Conservation (phyloP, 2,888 invertebrate species). For the Cantharis lateralis region DNA sequence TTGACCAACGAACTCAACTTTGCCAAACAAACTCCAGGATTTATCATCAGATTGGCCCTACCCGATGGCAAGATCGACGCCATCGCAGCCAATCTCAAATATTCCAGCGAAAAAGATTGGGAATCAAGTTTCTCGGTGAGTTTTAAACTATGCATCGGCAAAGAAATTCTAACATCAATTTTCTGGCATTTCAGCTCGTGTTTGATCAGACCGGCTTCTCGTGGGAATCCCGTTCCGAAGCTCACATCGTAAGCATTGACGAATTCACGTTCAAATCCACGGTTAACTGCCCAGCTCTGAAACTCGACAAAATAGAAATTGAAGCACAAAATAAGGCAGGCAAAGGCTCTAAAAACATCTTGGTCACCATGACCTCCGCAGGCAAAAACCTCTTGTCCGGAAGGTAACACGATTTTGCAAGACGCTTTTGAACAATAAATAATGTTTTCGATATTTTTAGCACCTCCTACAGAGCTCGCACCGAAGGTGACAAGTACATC, state of each 20-base stretch:
- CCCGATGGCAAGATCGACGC: slow-evolving; percentile 58
- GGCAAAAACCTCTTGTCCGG: slow-evolving; percentile 72
- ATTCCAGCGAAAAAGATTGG: slow-evolving; percentile 63
- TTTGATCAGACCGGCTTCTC: slow-evolving; percentile 53
- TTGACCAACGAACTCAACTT: slow-evolving; percentile 60
- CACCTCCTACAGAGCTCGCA: slow-evolving; percentile 71
- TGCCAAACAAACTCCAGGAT: slow-evolving; percentile 60
- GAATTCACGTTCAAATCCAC: slow-evolving; percentile 66
- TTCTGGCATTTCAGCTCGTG: slow-evolving; percentile 13
- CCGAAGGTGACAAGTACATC: slow-evolving; percentile 71
- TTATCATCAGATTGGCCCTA: slow-evolving; percentile 61
- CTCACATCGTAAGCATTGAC: slow-evolving; percentile 64
- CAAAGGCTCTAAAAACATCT: slow-evolving; percentile 65
- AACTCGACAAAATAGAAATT: slow-evolving; percentile 67
- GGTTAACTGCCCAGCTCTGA: slow-evolving; percentile 67
- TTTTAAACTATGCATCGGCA: neutral
- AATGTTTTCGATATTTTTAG: slow-evolving; percentile 50
- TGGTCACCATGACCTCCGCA: slow-evolving; percentile 66
- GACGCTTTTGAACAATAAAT: neutral
- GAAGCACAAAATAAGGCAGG: slow-evolving; percentile 68
- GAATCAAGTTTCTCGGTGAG: slow-evolving; percentile 59
- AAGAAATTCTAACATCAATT: neutral
- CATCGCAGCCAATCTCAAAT: slow-evolving; percentile 54
- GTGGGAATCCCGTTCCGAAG: slow-evolving; percentile 61
- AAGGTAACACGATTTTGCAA: slow-evolving; percentile 56